Percentiles rank a stretch among this genome's conserved stretches.
Conservation (phyloP, 2,113 vertebrate species). For the Eulacestoma nigropectus region DNA sequence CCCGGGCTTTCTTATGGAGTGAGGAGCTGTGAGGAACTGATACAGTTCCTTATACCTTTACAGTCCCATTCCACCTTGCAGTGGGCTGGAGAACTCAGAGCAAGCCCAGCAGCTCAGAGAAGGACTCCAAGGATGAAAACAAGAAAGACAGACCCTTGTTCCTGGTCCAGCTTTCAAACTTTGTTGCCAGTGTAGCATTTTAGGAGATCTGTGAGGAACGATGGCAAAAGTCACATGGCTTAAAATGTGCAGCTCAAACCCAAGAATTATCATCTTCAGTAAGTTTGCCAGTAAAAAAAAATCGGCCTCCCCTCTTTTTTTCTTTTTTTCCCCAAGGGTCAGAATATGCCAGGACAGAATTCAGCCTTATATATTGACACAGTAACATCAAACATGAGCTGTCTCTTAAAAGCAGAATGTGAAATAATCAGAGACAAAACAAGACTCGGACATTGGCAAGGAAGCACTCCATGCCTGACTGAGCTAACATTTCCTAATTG, state of each 20-base stretch:
- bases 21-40: neutral
- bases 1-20: neutral
- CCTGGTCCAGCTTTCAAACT: neutral
- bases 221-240: neutral
- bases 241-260: neutral
- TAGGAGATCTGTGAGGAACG: neutral
- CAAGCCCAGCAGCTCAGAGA: neutral
- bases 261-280: neutral
- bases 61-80: neutral
- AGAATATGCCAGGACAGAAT: neutral
- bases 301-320: neutral
- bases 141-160: neutral
- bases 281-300: neutral
- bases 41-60: neutral
- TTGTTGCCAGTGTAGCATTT: neutral
- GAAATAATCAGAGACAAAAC: conserved; percentile 17
- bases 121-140: neutral
- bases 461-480: neutral
- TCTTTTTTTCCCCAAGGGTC: neutral
- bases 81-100: neutral
- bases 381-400: neutral
- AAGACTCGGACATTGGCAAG: neutral
- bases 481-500: conserved; percentile 5
- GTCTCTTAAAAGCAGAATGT: neutral
- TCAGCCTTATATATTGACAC: neutral